Conservation (phyloP, 2,113 vertebrate genomes). For the Crotalus helleri region DNA sequence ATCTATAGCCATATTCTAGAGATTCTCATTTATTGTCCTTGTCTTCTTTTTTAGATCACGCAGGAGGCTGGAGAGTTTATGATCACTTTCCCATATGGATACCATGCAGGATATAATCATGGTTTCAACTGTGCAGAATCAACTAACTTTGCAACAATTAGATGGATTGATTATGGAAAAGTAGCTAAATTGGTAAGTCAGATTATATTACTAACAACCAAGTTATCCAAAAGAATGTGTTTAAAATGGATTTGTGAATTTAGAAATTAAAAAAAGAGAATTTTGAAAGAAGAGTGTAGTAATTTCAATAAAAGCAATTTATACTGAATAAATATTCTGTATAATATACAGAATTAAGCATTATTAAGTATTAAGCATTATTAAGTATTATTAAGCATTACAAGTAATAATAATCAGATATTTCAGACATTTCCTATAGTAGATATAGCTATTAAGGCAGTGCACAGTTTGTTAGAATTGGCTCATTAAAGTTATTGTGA, state of each 20-base stretch:
- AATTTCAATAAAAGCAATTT: background rate
- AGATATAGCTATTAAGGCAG: background rate
- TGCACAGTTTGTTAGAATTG: background rate
- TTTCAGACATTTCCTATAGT: background rate
- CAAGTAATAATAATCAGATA: background rate
- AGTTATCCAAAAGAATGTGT: slow-evolving; percentile 16
- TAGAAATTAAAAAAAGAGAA: background rate
- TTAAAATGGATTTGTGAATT: background rate
- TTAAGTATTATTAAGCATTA: background rate
- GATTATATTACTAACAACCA: slow-evolving; percentile 4
- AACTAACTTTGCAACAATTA: slow-evolving; percentile 93
- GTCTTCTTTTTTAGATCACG: slow-evolving; percentile 78
- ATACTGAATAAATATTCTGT: slow-evolving; percentile 30
- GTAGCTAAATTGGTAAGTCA: slow-evolving; percentile 82
- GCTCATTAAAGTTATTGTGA: background rate
- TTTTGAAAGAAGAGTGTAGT: slow-evolving; percentile 14
- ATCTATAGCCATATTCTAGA: background rate
- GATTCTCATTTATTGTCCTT: background rate
- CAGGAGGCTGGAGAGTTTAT: slow-evolving; percentile 97
- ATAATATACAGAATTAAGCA: background rate
- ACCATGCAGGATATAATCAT: slow-evolving; percentile 98
- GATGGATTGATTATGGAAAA: slow-evolving; percentile 99
- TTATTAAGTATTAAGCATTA: too few relatives aligned
- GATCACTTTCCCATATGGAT: slow-evolving; percentile 97
- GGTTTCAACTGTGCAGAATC: slow-evolving; percentile 99